phyloP scores from a whole-genome alignment of 2,888 invertebrate species.

The Euproctis similis region DNA sequence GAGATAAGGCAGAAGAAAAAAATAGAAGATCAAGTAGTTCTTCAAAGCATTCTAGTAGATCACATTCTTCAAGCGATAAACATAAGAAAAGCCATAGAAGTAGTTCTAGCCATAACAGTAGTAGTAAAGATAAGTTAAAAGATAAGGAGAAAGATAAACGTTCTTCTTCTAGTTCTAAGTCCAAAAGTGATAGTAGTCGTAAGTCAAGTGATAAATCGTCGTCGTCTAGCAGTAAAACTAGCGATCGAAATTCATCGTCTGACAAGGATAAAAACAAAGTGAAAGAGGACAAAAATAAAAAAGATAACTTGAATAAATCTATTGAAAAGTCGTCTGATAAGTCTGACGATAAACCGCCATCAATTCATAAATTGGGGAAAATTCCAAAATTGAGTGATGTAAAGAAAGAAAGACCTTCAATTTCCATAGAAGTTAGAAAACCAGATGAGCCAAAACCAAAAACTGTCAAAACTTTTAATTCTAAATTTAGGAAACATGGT shows the following conservation, averaged over 20 bases:
- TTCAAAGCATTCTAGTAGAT: constrained; percentile 61
- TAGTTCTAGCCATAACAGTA: constrained; percentile 56
- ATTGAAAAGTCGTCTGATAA: constrained; percentile 80
- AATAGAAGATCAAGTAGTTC: constrained; percentile 40
- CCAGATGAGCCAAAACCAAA: constrained; percentile 84
- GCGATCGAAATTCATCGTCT: constrained; percentile 36
- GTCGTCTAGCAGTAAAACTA: constrained; percentile 46
- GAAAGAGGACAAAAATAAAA: constrained; percentile 34
- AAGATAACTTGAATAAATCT: constrained; percentile 34
- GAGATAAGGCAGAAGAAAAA: constrained; percentile 69
- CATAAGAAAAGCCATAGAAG: constrained; percentile 46
- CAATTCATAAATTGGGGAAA: constrained; percentile 84
- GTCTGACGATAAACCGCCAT: constrained; percentile 80
- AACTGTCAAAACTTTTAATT: constrained; percentile 93
- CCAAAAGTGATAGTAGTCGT: constrained; percentile 53
- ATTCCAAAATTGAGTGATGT: constrained; percentile 82
- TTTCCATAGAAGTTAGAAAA: constrained; percentile 88
- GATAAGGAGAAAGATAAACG: constrained; percentile 27
- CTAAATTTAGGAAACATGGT: constrained; percentile 94
- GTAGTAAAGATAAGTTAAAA: constrained; percentile 57
- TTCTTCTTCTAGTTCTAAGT: constrained; percentile 52
- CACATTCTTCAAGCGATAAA: constrained; percentile 58
- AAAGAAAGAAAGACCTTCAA: constrained; percentile 82
- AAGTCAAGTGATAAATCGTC: constrained; percentile 45
- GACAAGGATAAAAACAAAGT: constrained; percentile 48